Evolutionary conservation across 2,888 invertebrate genomes (phyloP), one percentile per base, ranked within the genome.

Genomic region (Junonia oenone): DNA sequence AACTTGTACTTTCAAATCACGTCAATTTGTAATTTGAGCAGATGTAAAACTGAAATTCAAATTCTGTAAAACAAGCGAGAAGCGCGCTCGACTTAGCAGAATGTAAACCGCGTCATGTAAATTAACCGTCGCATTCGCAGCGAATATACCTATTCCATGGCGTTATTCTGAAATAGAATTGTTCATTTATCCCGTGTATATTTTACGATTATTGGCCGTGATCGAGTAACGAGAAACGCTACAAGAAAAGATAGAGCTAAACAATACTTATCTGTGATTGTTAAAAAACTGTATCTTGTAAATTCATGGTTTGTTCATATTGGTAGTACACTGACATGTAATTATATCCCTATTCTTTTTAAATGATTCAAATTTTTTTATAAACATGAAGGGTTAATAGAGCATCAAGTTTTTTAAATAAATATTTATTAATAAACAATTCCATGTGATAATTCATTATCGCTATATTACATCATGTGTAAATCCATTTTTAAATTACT

Each of bases 41-140:
- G 38, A 53, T 53, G 53, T 53, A 38, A 40, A 53, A 40, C 53
- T 40, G 31, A 53, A 53, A 47, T 53, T 53, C 38, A 49, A 54
- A 48, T 54, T 49, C 13, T 45, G 38, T 55, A 46, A 52, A 52
- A 52, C 52, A 52, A 48, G 40, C 22, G 47, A 22, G 40, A 51
- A 51, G 51, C 33, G 27, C 11, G 48, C 45, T 48, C 49, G 27
- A 19, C 46, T 52, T 49, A 33, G n/a, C 31, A 22, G 9, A 48
- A 49, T 55, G 26, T 51, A 51, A 55, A 52, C 58, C 45, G 51
- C 51, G 51, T 33, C 33, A 51, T 49, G 51, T 55, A 58, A 43
- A 58, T 45, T 51, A 51, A 47, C 52, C 29, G 37, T 48, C 47
- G 58, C 22, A 38, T 55, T 45, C 13, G n/a, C 48, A 15, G 35